Conservation (phyloP, 2,113 vertebrate species). For the Micronycteris hirsuta region DNA sequence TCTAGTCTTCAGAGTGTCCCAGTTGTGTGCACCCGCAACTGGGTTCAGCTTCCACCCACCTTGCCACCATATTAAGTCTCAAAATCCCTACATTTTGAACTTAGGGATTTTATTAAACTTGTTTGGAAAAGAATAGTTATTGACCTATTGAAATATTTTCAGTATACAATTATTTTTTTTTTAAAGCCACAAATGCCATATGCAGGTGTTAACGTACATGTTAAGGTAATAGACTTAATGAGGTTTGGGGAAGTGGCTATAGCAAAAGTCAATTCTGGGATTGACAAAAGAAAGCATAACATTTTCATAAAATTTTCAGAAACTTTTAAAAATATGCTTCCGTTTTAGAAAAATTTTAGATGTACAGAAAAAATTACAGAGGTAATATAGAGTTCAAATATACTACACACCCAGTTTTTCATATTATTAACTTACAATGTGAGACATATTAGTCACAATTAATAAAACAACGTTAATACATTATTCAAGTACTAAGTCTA, state of each 20-base stretch:
- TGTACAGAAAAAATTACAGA: neutral
- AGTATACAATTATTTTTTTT: neutral
- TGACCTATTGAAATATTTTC: neutral
- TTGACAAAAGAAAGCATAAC: neutral
- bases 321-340: neutral
- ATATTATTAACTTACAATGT: neutral
- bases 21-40: too few relatives aligned
- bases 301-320: neutral
- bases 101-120: neutral
- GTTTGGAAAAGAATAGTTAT: neutral
- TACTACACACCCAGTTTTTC: neutral
- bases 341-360: neutral
- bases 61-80: too few relatives aligned
- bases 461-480: neutral
- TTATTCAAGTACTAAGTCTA: neutral
- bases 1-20: too few relatives aligned
- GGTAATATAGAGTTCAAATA: neutral
- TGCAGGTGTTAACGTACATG: neutral
- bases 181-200: neutral
- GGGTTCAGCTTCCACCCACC: too few relatives aligned
- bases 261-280: neutral
- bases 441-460: neutral
- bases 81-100: neutral
- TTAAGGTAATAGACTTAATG: neutral
- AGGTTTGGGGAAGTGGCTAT: neutral